Evolutionary conservation across 2,797 vertebrate species (phyloP).

Genomic region (Sternarchorhynchus goeldii): DNA sequence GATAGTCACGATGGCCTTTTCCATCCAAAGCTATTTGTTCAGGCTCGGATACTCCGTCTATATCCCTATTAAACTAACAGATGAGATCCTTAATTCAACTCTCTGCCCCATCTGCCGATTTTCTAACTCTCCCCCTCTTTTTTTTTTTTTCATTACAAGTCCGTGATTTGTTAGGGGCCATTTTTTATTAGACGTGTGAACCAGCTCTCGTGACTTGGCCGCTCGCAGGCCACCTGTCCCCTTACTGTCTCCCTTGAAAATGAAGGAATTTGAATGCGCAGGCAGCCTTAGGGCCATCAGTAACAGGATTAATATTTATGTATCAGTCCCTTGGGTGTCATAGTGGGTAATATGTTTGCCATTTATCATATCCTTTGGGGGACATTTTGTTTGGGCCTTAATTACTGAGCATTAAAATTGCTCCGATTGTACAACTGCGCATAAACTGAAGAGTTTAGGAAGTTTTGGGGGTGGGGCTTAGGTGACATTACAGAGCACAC

Average conservation of each 20-base stretch:
- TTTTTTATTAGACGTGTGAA: conserved; percentile 11
- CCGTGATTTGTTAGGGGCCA: conserved; percentile 6
- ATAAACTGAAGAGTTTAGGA: conserved; percentile 33
- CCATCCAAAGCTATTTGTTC: not conserved
- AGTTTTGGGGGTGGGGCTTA: not conserved
- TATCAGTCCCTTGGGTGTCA: conserved; percentile 81
- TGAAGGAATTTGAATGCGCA: conserved; percentile 75
- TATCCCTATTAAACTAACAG: not conserved
- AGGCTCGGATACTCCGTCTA: not conserved
- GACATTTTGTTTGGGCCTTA: conserved; percentile 81
- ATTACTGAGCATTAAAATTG: conserved; percentile 82
- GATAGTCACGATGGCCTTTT: not conserved
- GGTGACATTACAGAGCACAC: not conserved
- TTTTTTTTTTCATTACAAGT: not conserved
- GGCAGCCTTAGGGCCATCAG: conserved; percentile 77
- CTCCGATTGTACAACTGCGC: conserved; percentile 65
- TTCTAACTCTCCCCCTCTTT: conserved; percentile 1
- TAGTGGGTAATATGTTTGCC: conserved; percentile 79
- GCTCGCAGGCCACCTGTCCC: conserved; percentile 65
- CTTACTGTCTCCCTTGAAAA: conserved; percentile 69
- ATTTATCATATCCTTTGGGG: conserved; percentile 80
- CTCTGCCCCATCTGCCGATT: not conserved
- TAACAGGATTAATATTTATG: conserved; percentile 82
- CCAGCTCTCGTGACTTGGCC: conserved; percentile 13
- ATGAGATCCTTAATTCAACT: conserved; percentile 9